Base-by-base conservation (phyloP, 2,888 invertebrate species). In the Brassicogethes aeneus region DNA sequence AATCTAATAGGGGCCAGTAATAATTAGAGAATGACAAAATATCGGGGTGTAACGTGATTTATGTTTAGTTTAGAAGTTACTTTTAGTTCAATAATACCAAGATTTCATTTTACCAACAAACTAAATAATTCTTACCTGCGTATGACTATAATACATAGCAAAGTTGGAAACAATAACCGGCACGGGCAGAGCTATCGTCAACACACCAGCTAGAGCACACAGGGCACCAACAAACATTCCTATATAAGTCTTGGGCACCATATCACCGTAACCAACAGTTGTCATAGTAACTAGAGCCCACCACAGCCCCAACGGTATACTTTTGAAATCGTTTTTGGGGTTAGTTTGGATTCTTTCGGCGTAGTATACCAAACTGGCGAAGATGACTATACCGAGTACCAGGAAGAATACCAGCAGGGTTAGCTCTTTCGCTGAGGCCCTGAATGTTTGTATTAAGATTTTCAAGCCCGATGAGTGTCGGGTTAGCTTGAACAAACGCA, bases 261-360 rank as follows among this genome's bases (percentile, higher is more conserved):
- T 96, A 70, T 96, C 95, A 43, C 96, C 96, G 68, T 96, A 97
- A 34, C 96, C 96, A 43, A 96, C 95, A 0, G 93, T 94, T 54
- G 96, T 97, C 96, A 97, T 96, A 53, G 96, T 96, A 53, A 96
- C 95, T 70, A 96, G 79, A 34, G 96, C 96, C 96, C 96, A 97
- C 96, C 96, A 96, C 51, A 96, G 73, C 34, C 96, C 96, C 59
- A 94, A 75, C 34, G 96, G 96, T 75, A 97, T 97, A 70, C 93
- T 94, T 69, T 93, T 92, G 75, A 97, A 97, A 72, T 95, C 93
- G 72, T 96, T 96, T 68, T 92, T 84, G 46, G 92, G 92, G 72
- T 92, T 91, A 52, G 85, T 88, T 45, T 68, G 68, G 62, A 95
- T 93, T 61, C 95, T 77, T 71, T 97, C 97, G 46, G 96, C 96